These are phyloP conservation scores for Rhagophthalmus giganteus DNA, from an alignment of 2,888 invertebrate species.

Conservation along the genomic window DNA sequence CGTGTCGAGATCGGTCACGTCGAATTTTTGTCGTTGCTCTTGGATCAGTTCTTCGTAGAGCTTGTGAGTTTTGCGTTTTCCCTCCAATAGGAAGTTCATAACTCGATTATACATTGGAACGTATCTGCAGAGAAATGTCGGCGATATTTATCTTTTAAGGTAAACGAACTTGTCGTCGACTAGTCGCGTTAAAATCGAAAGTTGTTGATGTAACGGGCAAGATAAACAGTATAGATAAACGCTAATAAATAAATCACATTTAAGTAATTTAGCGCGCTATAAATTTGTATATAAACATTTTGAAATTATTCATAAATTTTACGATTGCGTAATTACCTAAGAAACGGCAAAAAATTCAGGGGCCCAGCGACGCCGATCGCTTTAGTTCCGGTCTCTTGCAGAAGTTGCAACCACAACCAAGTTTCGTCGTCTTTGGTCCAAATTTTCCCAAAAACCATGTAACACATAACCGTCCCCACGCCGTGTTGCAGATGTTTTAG, in stretches of 20 bases:
- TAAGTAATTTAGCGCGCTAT: not conserved
- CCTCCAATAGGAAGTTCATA: constrained; percentile 68
- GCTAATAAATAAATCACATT: too few relatives aligned
- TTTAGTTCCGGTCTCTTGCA: constrained; percentile 83
- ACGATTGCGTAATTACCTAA: constrained; percentile 60
- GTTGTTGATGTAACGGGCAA: constrained; percentile 15
- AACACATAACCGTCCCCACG: constrained; percentile 76
- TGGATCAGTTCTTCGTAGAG: constrained; percentile 71
- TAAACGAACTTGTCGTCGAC: constrained; percentile 36
- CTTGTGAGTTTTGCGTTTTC: constrained; percentile 72
- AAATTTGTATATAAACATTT: too few relatives aligned
- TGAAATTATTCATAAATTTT: not conserved
- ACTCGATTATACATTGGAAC: constrained; percentile 65
- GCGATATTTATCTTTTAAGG: constrained; percentile 5
- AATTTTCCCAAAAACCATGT: constrained; percentile 75
- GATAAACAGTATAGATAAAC: constrained; percentile 16
- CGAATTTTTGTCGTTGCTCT: constrained; percentile 46
- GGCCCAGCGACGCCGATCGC: constrained; percentile 81
- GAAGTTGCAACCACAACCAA: constrained; percentile 75
- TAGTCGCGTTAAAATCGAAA: constrained; percentile 19
- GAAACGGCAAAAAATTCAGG: constrained; percentile 81
- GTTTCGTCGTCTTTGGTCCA: constrained; percentile 70
- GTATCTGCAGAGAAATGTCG: constrained; percentile 56
- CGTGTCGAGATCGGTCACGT: constrained; percentile 16
- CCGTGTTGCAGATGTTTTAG: constrained; percentile 65